Evolutionary conservation across 2,797 vertebrate genomes (phyloP).

Genomic region (Harpagifer antarcticus): DNA sequence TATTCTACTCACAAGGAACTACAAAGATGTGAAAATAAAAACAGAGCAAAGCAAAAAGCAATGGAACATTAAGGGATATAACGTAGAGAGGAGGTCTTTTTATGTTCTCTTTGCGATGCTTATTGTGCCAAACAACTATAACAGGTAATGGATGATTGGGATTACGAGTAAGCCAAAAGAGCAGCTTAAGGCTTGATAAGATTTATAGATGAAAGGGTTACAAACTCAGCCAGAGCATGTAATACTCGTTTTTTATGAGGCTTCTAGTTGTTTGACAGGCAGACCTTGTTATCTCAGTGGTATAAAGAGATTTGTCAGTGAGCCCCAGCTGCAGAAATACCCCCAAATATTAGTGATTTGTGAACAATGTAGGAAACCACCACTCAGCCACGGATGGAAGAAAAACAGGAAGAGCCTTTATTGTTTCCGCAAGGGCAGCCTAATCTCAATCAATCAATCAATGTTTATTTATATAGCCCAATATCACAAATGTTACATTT

Average conservation of each 20-base stretch:
- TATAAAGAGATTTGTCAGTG: conserved; percentile 9
- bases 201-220: neutral
- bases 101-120: neutral
- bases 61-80: neutral
- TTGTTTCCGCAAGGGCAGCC: conserved; percentile 5
- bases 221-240: conserved; percentile 19
- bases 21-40: neutral
- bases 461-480: too few species aligned
- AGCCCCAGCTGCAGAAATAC: conserved; percentile 1
- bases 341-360: neutral
- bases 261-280: conserved; percentile 7
- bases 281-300: conserved; percentile 32
- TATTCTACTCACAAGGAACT: neutral
- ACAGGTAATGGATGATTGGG: conserved; percentile 1
- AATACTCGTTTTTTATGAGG: conserved; percentile 12
- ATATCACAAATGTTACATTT: too few species aligned
- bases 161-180: conserved; percentile 14
- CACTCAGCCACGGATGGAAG: neutral
- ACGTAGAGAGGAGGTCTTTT: neutral
- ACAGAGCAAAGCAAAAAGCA: neutral
- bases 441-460: neutral
- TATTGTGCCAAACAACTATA: neutral
- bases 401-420: conserved; percentile 7
- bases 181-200: neutral
- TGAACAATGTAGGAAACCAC: neutral